Evolutionary conservation across 2,113 vertebrate genomes (phyloP).

Genomic region (Capreolus pygargus): DNA sequence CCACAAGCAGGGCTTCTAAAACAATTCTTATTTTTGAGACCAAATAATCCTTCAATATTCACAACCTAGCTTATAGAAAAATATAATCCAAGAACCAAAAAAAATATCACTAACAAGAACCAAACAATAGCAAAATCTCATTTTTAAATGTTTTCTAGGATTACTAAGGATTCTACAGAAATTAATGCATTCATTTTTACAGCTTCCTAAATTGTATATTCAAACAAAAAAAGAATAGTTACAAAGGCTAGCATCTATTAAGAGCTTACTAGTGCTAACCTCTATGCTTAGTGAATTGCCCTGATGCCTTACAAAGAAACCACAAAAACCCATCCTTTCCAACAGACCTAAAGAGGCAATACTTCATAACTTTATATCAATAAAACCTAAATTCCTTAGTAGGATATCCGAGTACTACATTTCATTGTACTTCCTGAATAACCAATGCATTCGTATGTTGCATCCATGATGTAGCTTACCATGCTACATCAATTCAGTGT

Average conservation of each 20-base stretch:
- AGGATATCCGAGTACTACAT: not conserved
- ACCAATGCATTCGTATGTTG: not conserved
- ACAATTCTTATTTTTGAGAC: not conserved
- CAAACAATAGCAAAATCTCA: not conserved
- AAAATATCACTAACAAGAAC: not conserved
- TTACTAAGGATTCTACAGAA: not conserved
- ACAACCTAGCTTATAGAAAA: not conserved
- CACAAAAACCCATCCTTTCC: not conserved
- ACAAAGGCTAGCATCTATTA: not conserved
- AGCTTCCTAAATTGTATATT: not conserved
- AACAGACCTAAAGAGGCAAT: not conserved
- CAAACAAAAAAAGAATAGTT: not conserved
- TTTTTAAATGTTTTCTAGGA: not conserved
- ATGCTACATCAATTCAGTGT: not conserved
- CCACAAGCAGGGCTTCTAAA: not conserved
- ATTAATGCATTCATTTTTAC: not conserved
- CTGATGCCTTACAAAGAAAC: not conserved
- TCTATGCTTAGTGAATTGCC: not conserved
- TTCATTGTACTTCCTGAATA: not conserved
- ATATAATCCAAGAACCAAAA: not conserved
- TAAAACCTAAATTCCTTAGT: constrained; percentile 19
- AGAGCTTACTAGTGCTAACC: not conserved
- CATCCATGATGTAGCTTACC: not conserved
- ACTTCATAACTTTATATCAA: not conserved
- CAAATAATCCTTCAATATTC: not conserved